Evolutionary conservation across 2,888 invertebrate genomes (phyloP), one percentile per base, ranked within the genome.

Genomic region (Himalopsyche anomala): DNA sequence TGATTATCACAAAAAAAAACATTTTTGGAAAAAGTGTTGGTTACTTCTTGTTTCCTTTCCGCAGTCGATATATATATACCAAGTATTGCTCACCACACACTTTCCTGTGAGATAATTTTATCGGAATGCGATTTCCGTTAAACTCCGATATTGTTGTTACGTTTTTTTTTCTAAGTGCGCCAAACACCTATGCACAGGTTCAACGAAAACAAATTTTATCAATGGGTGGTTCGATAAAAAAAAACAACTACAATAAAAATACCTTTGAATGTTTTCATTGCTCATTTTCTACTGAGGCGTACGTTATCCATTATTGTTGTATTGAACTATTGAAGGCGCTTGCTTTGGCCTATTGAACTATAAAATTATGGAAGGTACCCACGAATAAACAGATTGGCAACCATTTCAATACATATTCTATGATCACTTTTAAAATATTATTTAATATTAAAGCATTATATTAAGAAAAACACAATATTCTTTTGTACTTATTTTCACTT

Each of bases 101-200:
- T 88, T 87, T 88, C 86, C 87, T 83, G 84, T 88, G 87, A 82
- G 88, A 88, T 87, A 83, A 62, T 86, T 87, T 81, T 40, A 82
- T 85, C 81, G 88, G 88, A 88, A 88, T 88, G 87, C 54, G 83
- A 88, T 88, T 85, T 88, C 88, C 86, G 87, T 88, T 88, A 85
- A 86, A 85, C 80, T 28, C 55, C 40, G 55, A 38, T 74, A 80
- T 86, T 51, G 28, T 15, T 55, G 19, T 55, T 19, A 28, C 36
- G 79, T 82, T 82, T 87, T 87, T n/a, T 86, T 87, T 86, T 81
- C 55, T 2, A 11, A 62, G 82, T 84, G 84, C 19, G 62, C 84
- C 80, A 84, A 85, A 86, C 85, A 84, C 85, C 87, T 80, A 81
- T 11, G 79, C 82, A 81, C 81, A 80, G 74, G 82, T 28, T 40